Evolutionary conservation across 2,113 vertebrate genomes (phyloP).

Genomic region (Syngnathoides biaculeatus): DNA sequence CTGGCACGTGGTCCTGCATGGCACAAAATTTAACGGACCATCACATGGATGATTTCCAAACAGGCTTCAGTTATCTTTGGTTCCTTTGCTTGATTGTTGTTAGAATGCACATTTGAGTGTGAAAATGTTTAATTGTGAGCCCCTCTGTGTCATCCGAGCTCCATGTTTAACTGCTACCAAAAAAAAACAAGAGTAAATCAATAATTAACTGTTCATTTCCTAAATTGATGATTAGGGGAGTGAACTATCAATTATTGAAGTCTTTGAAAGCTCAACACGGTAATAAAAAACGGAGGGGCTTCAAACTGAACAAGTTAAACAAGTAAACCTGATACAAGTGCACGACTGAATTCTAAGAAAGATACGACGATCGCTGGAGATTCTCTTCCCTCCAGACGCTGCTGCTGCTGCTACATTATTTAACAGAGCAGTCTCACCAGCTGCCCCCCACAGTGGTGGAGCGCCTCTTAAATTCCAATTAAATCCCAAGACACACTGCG

Average conservation of each 20-base stretch:
- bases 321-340: slow-evolving; percentile 17
- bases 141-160: background rate
- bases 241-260: background rate
- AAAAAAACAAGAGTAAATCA: background rate
- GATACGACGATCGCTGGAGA: slow-evolving; percentile 21
- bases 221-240: background rate
- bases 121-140: background rate
- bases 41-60: background rate
- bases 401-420: slow-evolving; percentile 52
- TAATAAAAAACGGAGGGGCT: background rate
- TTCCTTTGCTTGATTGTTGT: background rate
- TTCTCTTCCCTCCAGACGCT: slow-evolving; percentile 45
- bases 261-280: background rate
- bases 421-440: slow-evolving; percentile 34
- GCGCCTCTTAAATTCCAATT: slow-evolving; percentile 39
- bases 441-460: slow-evolving; percentile 18
- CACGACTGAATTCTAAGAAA: slow-evolving; percentile 16
- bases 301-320: slow-evolving; percentile 20
- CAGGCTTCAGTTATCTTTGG: background rate
- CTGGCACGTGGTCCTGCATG: too few relatives aligned
- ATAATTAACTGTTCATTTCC: slow-evolving; percentile 1
- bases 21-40: background rate
- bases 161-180: background rate
- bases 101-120: background rate
- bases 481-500: slow-evolving; percentile 24